These are phyloP conservation scores for Panagrolaimus sp. DNA, from an alignment of 1,140 invertebrate genomes.

Conservation along the genomic window DNA sequence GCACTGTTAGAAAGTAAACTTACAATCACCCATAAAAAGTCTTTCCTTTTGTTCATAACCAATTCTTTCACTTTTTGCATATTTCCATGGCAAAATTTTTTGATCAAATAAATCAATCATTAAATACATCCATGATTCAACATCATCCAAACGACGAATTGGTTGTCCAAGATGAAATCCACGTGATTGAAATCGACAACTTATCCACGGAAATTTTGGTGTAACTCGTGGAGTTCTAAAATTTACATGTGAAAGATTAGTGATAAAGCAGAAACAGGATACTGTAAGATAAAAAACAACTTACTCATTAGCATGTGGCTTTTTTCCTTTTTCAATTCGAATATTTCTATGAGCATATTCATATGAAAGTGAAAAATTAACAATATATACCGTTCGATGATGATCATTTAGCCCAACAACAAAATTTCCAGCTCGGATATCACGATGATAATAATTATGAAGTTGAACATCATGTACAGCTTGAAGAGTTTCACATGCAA, in stretches of 20 bases:
- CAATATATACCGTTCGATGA: not conserved
- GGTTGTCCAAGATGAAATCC: not conserved
- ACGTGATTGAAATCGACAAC: not conserved
- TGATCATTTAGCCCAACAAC: not conserved
- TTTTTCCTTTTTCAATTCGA: not conserved
- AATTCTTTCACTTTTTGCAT: not conserved
- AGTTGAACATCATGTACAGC: not conserved
- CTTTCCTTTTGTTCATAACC: not conserved
- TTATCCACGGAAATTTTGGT: not conserved
- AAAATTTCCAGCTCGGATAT: not conserved
- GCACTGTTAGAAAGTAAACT: not conserved
- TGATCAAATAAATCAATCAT: not conserved
- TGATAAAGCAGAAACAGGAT: too few relatives aligned
- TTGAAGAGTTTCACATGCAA: slow-evolving; percentile 1
- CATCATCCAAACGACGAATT: not conserved
- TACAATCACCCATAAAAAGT: not conserved
- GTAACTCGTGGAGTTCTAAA: not conserved
- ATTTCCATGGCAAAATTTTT: not conserved
- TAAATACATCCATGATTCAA: not conserved
- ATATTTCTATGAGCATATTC: not conserved
- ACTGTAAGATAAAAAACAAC: too few relatives aligned
- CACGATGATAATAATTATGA: not conserved
- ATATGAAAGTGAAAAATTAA: slow-evolving; percentile 1
- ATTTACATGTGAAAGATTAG: not conserved
- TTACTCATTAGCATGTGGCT: not conserved